These are phyloP conservation scores for Butorides virescens DNA, from an alignment of 2,113 vertebrate species.

Conservation along the genomic window DNA sequence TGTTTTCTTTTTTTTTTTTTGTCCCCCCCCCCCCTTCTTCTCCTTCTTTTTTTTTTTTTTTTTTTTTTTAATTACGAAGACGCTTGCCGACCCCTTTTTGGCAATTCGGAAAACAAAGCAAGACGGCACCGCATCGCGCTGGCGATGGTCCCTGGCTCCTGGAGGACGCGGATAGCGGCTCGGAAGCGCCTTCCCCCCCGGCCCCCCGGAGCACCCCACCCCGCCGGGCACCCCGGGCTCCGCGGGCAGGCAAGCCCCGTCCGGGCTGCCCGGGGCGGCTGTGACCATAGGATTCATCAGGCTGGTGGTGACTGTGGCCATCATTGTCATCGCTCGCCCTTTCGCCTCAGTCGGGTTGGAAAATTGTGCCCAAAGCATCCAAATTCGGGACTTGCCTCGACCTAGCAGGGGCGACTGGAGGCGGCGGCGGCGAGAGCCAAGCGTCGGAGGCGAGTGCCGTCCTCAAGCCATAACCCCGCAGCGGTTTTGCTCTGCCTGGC, in stretches of 20 bases:
- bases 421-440: neutral
- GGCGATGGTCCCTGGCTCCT: neutral
- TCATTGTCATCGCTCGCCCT: neutral
- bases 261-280: neutral
- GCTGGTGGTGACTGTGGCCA: neutral
- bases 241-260: neutral
- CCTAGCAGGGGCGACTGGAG: neutral
- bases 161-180: neutral
- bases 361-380: constrained; percentile 2
- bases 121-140: neutral
- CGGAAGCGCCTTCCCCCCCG: neutral
- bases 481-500: neutral
- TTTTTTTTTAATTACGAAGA: neutral
- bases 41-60: neutral
- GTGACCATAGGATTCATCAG: neutral
- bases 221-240: neutral
- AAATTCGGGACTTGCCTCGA: neutral
- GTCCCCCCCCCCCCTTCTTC: rapidly evolving
- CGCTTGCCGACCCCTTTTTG: neutral
- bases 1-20: neutral
- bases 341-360: neutral
- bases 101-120: neutral
- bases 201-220: neutral
- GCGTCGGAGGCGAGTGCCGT: neutral
- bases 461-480: neutral